Conservation (phyloP, 2,797 vertebrate genomes). For the Salmo trutta region DNA sequence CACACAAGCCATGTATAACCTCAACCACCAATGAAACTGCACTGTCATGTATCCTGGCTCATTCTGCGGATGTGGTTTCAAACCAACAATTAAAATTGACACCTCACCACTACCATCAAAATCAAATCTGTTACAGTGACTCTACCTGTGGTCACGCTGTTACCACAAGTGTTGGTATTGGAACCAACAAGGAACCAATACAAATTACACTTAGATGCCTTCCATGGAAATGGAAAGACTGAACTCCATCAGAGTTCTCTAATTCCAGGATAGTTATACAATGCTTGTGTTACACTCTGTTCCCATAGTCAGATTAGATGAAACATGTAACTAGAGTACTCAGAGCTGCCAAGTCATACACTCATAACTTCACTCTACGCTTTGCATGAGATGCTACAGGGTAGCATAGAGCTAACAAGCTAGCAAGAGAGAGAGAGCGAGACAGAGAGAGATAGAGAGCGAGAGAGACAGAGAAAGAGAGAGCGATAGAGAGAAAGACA, state of each 20-base stretch:
- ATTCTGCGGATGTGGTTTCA: not conserved
- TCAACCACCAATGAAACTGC: not conserved
- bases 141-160: not conserved
- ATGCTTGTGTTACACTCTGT: not conserved
- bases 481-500: too few species aligned
- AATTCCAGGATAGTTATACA: not conserved
- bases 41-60: not conserved
- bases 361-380: not conserved
- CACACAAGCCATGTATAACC: not conserved
- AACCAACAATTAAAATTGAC: not conserved
- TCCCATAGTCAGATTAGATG: conserved; percentile 10
- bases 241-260: not conserved
- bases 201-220: not conserved
- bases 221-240: not conserved
- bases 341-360: not conserved
- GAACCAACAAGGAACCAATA: not conserved
- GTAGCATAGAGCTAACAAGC: not conserved
- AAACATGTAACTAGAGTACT: not conserved
- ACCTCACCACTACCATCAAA: not conserved
- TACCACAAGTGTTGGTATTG: not conserved
- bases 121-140: not conserved
- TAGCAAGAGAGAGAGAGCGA: not conserved
- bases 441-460: too few species aligned
- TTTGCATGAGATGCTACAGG: not conserved
- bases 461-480: too few species aligned